phyloP scores from a whole-genome alignment of 2,888 invertebrate species.

The Ectemnius continuus region DNA sequence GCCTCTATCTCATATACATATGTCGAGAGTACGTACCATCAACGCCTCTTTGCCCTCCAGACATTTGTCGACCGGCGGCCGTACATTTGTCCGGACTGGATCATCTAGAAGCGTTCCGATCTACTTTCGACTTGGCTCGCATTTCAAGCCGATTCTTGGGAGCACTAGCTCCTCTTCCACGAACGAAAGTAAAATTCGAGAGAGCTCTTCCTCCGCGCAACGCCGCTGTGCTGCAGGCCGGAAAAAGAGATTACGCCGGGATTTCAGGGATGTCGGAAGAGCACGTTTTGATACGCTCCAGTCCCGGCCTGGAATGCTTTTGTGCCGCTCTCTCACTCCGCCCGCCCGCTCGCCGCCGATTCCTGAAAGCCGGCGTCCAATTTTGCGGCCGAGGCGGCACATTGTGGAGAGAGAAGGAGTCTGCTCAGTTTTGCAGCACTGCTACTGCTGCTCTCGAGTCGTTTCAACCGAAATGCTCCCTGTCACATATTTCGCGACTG shows the following conservation, averaged over 20 bases:
- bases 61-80: not conserved
- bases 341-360: not conserved
- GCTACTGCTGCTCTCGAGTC: not conserved
- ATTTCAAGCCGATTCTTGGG: not conserved
- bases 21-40: conserved; percentile 4
- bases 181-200: conserved; percentile 9
- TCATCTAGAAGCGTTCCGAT: too few species aligned
- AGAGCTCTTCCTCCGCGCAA: not conserved
- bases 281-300: not conserved
- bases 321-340: conserved; percentile 1
- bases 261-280: conserved; percentile 9
- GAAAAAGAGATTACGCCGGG: conserved; percentile 1
- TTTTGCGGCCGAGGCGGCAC: not conserved
- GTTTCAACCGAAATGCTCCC: not conserved
- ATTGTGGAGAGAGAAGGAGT: not conserved
- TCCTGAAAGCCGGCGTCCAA: not conserved
- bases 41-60: not conserved
- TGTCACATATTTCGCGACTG: not conserved
- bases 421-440: not conserved
- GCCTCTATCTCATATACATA: too few species aligned
- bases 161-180: not conserved
- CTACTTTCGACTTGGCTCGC: too few species aligned
- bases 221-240: not conserved
- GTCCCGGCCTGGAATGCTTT: not conserved
- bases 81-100: too few species aligned